Percentiles rank a stretch among this genome's conserved stretches.
Evolutionary conservation across 2,888 invertebrate species (phyloP).

Genomic region (Eretmocerus hayati): DNA sequence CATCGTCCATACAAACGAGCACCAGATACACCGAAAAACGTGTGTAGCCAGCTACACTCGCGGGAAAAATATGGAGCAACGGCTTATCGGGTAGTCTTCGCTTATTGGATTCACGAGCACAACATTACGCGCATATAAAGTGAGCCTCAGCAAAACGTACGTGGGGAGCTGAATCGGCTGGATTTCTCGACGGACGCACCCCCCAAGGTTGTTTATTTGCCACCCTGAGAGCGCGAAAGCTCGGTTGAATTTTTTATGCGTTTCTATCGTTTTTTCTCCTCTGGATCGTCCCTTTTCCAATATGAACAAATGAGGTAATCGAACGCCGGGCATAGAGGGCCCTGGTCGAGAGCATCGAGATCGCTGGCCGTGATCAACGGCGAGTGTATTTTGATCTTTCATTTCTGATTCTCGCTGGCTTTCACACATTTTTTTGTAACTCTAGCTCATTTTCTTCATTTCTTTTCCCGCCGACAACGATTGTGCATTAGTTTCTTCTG

Average conservation of each 20-base stretch:
- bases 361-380: conserved; percentile 13
- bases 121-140: conserved; percentile 10
- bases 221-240: no score
- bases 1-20: not conserved
- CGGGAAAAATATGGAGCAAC: conserved; percentile 2
- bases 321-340: conserved; percentile 8
- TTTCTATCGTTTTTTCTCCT: no score
- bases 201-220: conserved; percentile 21
- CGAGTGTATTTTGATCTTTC: conserved; percentile 6
- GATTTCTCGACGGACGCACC: not conserved
- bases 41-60: not conserved
- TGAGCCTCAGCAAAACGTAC: not conserved
- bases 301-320: conserved; percentile 10
- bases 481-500: no score
- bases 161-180: not conserved
- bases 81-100: conserved; percentile 4
- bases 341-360: conserved; percentile 12
- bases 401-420: not conserved
- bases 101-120: conserved; percentile 12
- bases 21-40: not conserved
- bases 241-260: conserved; percentile 23
- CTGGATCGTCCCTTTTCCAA: not conserved
- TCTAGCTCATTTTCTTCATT: no score
- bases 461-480: no score
- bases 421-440: no score